A percentile compares a stretch with the other conserved stretches of the same genome.
These are phyloP conservation scores for Gorsachius magnificus DNA, from an alignment of 2,797 vertebrate genomes.

Conservation along the genomic window DNA sequence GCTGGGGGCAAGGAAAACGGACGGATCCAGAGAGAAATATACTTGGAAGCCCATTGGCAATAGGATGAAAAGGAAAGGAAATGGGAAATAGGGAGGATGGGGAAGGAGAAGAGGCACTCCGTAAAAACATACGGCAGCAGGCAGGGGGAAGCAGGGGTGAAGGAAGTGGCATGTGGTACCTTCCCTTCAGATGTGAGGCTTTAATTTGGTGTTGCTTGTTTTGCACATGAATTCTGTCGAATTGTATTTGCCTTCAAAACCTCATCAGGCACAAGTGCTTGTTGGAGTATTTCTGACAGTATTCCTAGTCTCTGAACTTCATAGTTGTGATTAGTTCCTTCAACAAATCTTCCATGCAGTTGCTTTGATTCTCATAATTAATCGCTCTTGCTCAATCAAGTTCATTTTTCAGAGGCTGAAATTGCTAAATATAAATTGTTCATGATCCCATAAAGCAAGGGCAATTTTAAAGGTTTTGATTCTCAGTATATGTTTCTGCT, in stretches of 20 bases:
- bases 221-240: background rate
- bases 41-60: background rate
- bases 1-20: background rate
- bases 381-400: constrained; percentile 12
- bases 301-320: constrained; percentile 8
- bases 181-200: background rate
- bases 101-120: background rate
- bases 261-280: background rate
- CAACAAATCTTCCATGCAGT: constrained; percentile 27
- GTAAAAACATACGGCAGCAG: background rate
- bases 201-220: background rate
- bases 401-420: constrained; percentile 20
- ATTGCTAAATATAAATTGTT: constrained; percentile 40
- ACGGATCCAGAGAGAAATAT: background rate
- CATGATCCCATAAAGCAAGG: background rate
- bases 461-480: constrained; percentile 4
- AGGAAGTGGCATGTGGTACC: background rate
- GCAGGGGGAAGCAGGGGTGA: background rate
- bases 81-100: background rate
- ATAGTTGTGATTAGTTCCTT: constrained; percentile 19
- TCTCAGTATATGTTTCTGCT: background rate
- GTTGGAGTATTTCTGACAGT: background rate
- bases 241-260: constrained; percentile 12
- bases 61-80: background rate
- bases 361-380: constrained; percentile 61